phyloP scores from a whole-genome alignment of 2,113 vertebrate genomes.

The Myiagra hebetior region DNA sequence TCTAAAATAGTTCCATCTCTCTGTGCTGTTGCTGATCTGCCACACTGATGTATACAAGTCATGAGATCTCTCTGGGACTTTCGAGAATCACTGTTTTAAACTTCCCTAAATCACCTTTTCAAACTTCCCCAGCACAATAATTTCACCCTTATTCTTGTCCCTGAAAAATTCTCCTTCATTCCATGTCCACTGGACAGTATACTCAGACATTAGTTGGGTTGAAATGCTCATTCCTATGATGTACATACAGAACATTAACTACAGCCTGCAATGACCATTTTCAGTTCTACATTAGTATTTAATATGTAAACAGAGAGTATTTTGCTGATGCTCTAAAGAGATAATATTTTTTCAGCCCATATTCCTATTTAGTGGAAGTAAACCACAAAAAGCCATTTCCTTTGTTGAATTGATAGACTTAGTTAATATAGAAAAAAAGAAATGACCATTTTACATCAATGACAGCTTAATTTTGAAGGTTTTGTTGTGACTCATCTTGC shows the following conservation, averaged over 20 bases:
- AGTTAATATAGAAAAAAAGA: background rate
- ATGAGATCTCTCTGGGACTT: background rate
- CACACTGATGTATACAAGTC: background rate
- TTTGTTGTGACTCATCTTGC: background rate
- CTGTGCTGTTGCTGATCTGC: background rate
- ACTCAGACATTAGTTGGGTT: background rate
- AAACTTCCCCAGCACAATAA: background rate
- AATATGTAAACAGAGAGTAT: background rate
- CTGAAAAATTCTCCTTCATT: background rate
- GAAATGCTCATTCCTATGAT: background rate
- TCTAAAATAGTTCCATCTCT: background rate
- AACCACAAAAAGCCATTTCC: background rate
- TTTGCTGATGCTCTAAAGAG: background rate
- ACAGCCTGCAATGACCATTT: background rate
- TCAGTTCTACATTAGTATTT: background rate
- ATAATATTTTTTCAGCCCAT: background rate
- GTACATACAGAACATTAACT: background rate
- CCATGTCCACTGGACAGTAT: background rate
- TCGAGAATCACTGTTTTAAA: background rate
- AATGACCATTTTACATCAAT: background rate
- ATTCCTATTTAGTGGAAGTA: background rate
- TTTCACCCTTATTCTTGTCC: background rate
- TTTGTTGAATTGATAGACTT: background rate
- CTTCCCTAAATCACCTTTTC: background rate
- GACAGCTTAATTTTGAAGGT: background rate